Evolutionary conservation across 1,140 invertebrate genomes (phyloP).

Genomic region (Drosophila gunungcola): DNA sequence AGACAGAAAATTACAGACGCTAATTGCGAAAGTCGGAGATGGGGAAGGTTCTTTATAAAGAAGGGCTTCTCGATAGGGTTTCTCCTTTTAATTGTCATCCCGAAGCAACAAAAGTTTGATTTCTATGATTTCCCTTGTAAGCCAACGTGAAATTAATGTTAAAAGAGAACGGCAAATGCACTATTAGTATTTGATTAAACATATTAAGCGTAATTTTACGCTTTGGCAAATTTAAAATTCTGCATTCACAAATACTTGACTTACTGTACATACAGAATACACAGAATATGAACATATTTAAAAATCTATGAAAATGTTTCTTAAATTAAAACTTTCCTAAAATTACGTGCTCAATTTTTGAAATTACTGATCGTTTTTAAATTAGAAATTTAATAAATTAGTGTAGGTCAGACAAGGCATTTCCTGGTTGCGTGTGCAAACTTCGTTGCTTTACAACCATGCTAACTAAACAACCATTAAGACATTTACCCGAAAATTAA

Average conservation of each 20-base stretch:
- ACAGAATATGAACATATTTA: too few species aligned
- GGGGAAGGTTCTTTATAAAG: conserved; percentile 28
- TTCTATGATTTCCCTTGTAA: conserved; percentile 60
- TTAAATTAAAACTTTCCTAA: too few species aligned
- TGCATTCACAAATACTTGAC: too few species aligned
- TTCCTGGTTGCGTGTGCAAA: conserved; percentile 25
- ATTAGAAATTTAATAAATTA: conserved; percentile 18
- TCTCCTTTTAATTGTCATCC: conserved; percentile 54
- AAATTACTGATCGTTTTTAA: not conserved
- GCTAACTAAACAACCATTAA: conserved; percentile 16
- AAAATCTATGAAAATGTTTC: too few species aligned
- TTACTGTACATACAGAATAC: too few species aligned
- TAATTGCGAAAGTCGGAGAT: conserved; percentile 29
- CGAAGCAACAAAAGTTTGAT: conserved; percentile 36
- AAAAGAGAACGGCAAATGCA: not conserved
- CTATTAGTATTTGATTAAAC: not conserved
- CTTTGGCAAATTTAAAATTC: too few species aligned
- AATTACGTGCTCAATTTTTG: too few species aligned
- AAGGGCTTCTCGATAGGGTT: conserved; percentile 70
- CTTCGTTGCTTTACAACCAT: conserved; percentile 12
- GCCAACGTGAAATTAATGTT: not conserved
- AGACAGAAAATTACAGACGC: conserved; percentile 26
- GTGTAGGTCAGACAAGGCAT: conserved; percentile 10
- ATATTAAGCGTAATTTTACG: too few species aligned
- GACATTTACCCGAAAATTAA: conserved; percentile 3